Evolutionary conservation across 1,140 invertebrate species (phyloP).

Genomic region (Gryon sp.): DNA sequence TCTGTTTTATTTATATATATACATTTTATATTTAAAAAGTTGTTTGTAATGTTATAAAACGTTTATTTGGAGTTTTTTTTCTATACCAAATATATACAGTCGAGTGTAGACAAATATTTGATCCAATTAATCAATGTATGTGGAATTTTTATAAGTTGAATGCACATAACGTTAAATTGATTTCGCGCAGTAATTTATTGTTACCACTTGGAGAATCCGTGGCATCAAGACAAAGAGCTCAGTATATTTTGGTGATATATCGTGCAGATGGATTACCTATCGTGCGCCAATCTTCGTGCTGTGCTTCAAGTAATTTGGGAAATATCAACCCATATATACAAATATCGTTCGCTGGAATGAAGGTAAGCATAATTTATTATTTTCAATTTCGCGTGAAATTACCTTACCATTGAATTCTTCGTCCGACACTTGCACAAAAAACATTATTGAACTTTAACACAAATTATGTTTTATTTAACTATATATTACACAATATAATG

Average conservation of each 20-base stretch:
- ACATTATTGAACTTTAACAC: no score
- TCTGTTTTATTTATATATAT: no score
- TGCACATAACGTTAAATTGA: slow-evolving; percentile 41
- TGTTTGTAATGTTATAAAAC: no score
- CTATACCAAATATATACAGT: not conserved
- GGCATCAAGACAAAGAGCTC: slow-evolving; percentile 82
- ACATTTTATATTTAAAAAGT: no score
- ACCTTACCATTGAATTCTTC: slow-evolving; percentile 9
- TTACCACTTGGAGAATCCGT: slow-evolving; percentile 83
- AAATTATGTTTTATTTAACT: no score
- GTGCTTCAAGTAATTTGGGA: slow-evolving; percentile 76
- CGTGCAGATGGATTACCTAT: slow-evolving; percentile 83
- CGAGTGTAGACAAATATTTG: no score
- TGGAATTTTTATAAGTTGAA: slow-evolving; percentile 25
- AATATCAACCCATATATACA: slow-evolving; percentile 83
- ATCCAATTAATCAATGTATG: slow-evolving; percentile 21
- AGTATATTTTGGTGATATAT: slow-evolving; percentile 84
- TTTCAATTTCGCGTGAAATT: slow-evolving; percentile 43
- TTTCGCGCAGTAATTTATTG: slow-evolving; percentile 83
- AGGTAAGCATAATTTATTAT: slow-evolving; percentile 75
- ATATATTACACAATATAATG: no score
- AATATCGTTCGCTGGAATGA: slow-evolving; percentile 84
- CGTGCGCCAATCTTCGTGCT: slow-evolving; percentile 74
- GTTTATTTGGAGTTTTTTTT: not conserved
- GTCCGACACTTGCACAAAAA: not conserved